Conservation (phyloP, 2,888 invertebrate species). For the Colletes collaris region DNA sequence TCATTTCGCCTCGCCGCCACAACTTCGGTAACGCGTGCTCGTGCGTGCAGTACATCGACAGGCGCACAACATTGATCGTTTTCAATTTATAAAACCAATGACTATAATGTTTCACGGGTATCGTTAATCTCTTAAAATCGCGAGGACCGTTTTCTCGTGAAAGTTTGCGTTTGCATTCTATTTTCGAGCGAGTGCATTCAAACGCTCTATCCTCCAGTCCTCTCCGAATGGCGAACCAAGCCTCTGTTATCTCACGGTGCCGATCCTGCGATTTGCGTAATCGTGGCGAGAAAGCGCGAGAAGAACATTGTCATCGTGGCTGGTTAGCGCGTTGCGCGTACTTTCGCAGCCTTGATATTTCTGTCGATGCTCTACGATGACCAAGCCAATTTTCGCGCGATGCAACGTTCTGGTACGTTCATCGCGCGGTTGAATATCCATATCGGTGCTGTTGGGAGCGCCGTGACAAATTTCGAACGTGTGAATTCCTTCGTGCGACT, state of each 20-base stretch:
- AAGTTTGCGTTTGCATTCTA: neutral
- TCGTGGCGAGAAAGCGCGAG: slow-evolving; percentile 52
- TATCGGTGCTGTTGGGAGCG: slow-evolving; percentile 54
- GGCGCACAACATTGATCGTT: too few relatives aligned
- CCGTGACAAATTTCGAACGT: slow-evolving; percentile 64
- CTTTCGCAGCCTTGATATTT: slow-evolving; percentile 69
- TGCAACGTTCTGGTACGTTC: slow-evolving; percentile 25
- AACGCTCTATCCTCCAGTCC: slow-evolving; percentile 26
- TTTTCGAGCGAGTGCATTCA: slow-evolving; percentile 4
- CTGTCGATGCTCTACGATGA: slow-evolving; percentile 61
- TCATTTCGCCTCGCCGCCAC: too few relatives aligned
- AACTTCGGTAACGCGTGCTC: too few relatives aligned
- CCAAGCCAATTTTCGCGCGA: slow-evolving; percentile 66
- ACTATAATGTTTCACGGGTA: too few relatives aligned
- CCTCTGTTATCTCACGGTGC: slow-evolving; percentile 44
- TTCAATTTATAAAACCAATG: too few relatives aligned
- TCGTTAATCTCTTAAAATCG: too few relatives aligned
- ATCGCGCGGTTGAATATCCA: slow-evolving; percentile 1
- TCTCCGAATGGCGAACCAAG: slow-evolving; percentile 24
- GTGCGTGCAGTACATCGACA: too few relatives aligned
- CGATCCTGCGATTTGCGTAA: slow-evolving; percentile 59
- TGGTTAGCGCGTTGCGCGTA: slow-evolving; percentile 42
- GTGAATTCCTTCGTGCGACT: slow-evolving; percentile 50
- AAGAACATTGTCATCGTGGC: slow-evolving; percentile 57
- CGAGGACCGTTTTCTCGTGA: neutral